These are phyloP conservation scores for Eudemis profundana DNA, from an alignment of 2,888 invertebrate genomes.

Conservation along the genomic window DNA sequence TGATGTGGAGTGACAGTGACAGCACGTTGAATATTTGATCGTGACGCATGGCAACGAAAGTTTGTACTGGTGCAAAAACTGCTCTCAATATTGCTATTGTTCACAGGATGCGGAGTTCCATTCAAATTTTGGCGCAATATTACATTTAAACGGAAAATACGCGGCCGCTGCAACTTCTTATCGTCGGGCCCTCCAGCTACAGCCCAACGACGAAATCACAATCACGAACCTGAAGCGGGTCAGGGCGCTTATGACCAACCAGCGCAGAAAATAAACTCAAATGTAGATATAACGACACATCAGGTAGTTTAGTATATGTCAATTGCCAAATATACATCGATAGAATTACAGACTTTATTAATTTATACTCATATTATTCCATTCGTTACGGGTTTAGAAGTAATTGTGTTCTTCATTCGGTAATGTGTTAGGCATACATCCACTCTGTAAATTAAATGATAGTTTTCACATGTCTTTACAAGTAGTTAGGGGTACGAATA, in stretches of 20 bases:
- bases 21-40: neutral
- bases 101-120: slow-evolving; percentile 94
- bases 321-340: slow-evolving; percentile 72
- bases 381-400: slow-evolving; percentile 37
- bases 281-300: slow-evolving; percentile 28
- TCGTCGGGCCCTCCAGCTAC: slow-evolving; percentile 92
- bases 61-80: neutral
- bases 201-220: slow-evolving; percentile 95
- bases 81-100: slow-evolving; percentile 30
- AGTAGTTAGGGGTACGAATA: slow-evolving; percentile 41
- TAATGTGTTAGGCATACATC: slow-evolving; percentile 23
- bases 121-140: slow-evolving; percentile 97
- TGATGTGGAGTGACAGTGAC: neutral
- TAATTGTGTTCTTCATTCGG: slow-evolving; percentile 23
- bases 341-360: slow-evolving; percentile 50
- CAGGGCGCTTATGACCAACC: slow-evolving; percentile 70
- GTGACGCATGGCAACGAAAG: neutral
- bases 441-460: slow-evolving; percentile 37
- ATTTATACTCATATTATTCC: slow-evolving; percentile 19
- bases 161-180: slow-evolving; percentile 95
- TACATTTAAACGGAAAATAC: slow-evolving; percentile 96
- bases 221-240: slow-evolving; percentile 92
- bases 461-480: slow-evolving; percentile 42
- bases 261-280: slow-evolving; percentile 65
- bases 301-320: slow-evolving; percentile 64